These are phyloP conservation scores for Uloborus plumipes DNA, from an alignment of 2,888 invertebrate species.

Conservation along the genomic window DNA sequence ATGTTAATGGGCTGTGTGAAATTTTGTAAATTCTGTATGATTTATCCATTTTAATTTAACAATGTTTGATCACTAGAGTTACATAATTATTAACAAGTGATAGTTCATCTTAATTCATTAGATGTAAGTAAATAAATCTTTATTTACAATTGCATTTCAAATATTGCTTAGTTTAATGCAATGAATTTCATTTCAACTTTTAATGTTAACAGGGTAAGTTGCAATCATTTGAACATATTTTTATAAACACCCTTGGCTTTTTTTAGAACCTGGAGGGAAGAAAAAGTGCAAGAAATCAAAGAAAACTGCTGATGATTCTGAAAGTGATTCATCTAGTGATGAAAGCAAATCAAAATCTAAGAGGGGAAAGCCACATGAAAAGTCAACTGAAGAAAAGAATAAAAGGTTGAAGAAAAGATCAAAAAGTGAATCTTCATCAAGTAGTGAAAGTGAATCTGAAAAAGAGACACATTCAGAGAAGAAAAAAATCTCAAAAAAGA, in stretches of 20 bases:
- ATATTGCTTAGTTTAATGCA: not conserved
- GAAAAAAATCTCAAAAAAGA: no score
- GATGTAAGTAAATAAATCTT: no score
- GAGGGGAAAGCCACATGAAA: slow-evolving; percentile 10
- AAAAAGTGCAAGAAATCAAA: slow-evolving; percentile 21
- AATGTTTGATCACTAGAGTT: no score
- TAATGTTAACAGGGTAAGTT: no score
- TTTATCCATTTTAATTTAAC: no score
- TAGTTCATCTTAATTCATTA: no score
- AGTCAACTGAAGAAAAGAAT: not conserved
- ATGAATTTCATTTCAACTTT: not conserved
- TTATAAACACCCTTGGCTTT: not conserved
- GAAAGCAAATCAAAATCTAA: not conserved
- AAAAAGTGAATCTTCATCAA: slow-evolving; percentile 1
- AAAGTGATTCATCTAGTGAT: slow-evolving; percentile 38
- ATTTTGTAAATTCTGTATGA: no score
- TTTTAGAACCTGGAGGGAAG: slow-evolving; percentile 33
- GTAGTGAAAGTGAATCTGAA: not conserved
- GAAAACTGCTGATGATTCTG: slow-evolving; percentile 22
- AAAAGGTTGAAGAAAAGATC: slow-evolving; percentile 1
- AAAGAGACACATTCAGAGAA: not conserved
- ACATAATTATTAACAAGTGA: no score
- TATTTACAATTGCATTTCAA: not conserved
- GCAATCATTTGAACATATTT: no score
- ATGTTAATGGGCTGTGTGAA: no score